Base-by-base conservation (phyloP, 1,140 invertebrate species). In the Battus philenor region DNA sequence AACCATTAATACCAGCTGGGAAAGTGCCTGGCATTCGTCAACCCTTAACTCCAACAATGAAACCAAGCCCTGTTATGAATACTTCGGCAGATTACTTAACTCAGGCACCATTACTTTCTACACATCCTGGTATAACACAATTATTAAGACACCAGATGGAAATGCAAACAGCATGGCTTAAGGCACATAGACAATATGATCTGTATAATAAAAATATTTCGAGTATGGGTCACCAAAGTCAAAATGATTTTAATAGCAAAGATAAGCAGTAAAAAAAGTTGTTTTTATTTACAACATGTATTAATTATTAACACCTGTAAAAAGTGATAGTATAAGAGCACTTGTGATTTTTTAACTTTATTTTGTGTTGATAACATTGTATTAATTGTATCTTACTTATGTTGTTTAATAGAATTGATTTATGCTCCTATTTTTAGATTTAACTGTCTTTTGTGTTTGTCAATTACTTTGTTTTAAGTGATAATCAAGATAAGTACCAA, bases 161-260 rank as follows among this genome's bases (percentile, higher is more conserved):
- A 55, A 68, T 79, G 50, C 65, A 65, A 41, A 71, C 68, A 63
- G 67, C 65, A 38, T 84, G 77, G 79, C 43, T 78, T 7, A 75
- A 72, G 43, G 69, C 72, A 13, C 72, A 80, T 20, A 66, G 69
- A 49, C 70, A 80, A 12, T 71, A 68, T 62, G 76, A 80, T 54
- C 54, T 75, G 31, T 62, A 70, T 11, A n/a, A n/a, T n/a, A 79
- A 79, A 59, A 77, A 64, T 34, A 76, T 81, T 65, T 63, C 76
- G 4, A 81, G 69, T 51, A 69, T 74, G 56, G 60, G 65, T 17
- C 73, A 79, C 36, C 68, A 71, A 36, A 41, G 51, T 26, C 73
- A 74, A 55, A 78, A 76, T 56, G 76, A 80, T 53, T 80, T 75
- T 56, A 77, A 68, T 36, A 70, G 65, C 52, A 81, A 79, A 49